Percentiles rank a stretch among this genome's conserved stretches.
Conservation (phyloP, 1,140 invertebrate genomes). For the Sinella curviseta region DNA sequence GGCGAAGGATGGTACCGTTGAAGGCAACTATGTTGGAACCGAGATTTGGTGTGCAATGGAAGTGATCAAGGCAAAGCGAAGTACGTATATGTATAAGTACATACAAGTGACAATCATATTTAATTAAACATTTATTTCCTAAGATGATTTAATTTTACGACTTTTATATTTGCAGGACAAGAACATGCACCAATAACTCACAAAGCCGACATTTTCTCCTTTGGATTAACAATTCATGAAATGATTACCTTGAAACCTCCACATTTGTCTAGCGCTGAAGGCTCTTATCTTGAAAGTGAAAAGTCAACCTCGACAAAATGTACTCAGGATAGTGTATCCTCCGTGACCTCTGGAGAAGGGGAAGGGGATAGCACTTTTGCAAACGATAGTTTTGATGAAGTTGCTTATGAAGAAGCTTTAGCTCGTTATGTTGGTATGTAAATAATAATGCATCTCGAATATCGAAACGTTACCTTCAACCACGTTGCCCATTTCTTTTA, state of each 20-base stretch:
- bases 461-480: background rate
- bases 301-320: background rate
- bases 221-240: constrained; percentile 76
- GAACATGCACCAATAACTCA: constrained; percentile 57
- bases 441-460: background rate
- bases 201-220: constrained; percentile 78
- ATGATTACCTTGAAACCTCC: constrained; percentile 72
- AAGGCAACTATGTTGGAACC: constrained; percentile 65
- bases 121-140: background rate
- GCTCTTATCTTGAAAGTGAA: background rate
- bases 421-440: background rate
- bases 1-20: constrained; percentile 63
- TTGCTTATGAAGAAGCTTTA: constrained; percentile 4
- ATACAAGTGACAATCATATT: background rate
- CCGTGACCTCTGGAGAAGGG: too few relatives aligned
- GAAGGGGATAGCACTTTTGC: background rate
- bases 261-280: constrained; percentile 54
- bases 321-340: too few relatives aligned
- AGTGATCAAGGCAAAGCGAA: constrained; percentile 60
- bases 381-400: background rate
- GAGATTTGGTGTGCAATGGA: constrained; percentile 76
- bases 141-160: background rate
- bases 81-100: constrained; percentile 35
- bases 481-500: background rate
- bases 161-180: background rate